These are phyloP conservation scores for Moxostoma hubbsi DNA, from an alignment of 2,797 vertebrate species.

Conservation along the genomic window DNA sequence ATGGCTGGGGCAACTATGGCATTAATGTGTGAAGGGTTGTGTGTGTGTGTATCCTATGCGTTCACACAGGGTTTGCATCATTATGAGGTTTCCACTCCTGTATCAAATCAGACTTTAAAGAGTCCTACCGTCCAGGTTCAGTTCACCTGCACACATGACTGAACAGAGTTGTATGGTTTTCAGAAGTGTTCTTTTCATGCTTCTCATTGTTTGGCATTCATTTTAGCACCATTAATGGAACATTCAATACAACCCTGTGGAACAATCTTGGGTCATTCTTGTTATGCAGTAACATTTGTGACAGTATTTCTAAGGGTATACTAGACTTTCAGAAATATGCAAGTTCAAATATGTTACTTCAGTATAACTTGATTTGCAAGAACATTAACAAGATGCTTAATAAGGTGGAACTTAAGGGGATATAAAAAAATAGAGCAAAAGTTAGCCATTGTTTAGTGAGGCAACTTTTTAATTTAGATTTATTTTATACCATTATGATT, in stretches of 20 bases:
- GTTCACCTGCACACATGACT: slow-evolving; percentile 31
- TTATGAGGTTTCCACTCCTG: slow-evolving; percentile 19
- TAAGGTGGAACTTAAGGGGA: too few species aligned
- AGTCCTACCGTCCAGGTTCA: slow-evolving; percentile 30
- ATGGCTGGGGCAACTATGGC: neutral
- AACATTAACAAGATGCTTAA: too few species aligned
- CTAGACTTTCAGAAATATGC: too few species aligned
- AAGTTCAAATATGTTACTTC: too few species aligned
- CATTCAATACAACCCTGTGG: neutral
- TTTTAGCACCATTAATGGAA: neutral
- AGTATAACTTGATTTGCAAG: too few species aligned
- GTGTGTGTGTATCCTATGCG: neutral
- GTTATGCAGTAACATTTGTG: too few species aligned
- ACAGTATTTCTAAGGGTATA: too few species aligned
- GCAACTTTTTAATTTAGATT: too few species aligned
- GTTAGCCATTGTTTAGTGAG: too few species aligned
- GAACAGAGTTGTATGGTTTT: neutral
- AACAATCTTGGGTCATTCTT: too few species aligned
- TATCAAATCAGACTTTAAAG: slow-evolving; percentile 47
- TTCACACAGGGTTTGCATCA: slow-evolving; percentile 19
- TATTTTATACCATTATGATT: too few species aligned
- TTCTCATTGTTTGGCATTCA: neutral
- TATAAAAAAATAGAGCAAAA: too few species aligned
- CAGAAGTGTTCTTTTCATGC: neutral
- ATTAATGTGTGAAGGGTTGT: neutral